These are phyloP conservation scores for Chrysemys picta DNA, from an alignment of 2,113 vertebrate species.

Conservation along the genomic window DNA sequence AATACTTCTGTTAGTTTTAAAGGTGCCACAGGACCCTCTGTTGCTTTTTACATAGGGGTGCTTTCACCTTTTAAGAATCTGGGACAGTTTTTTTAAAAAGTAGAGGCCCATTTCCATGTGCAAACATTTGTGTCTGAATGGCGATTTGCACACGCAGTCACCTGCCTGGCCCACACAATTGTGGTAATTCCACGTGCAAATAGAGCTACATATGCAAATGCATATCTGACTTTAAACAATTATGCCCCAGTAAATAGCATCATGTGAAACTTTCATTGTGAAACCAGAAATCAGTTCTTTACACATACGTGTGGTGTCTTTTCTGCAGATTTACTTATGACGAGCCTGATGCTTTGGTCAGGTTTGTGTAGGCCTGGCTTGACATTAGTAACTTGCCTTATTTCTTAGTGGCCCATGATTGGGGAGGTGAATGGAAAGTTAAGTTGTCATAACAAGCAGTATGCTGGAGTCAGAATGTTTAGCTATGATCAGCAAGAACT, in stretches of 20 bases:
- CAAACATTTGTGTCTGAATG: background rate
- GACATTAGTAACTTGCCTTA: background rate
- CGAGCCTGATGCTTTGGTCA: rapidly evolving
- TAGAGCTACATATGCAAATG: rapidly evolving
- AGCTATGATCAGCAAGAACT: background rate
- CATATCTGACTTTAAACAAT: rapidly evolving
- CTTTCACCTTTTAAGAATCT: background rate
- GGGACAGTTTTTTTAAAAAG: background rate
- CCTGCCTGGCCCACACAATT: background rate
- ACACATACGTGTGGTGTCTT: rapidly evolving
- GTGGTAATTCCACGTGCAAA: background rate
- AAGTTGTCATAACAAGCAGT: background rate
- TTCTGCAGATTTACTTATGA: background rate
- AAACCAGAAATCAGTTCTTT: background rate
- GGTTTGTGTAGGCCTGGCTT: background rate
- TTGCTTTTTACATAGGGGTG: background rate
- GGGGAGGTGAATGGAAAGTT: background rate
- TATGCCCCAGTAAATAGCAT: background rate
- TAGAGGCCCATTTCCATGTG: background rate
- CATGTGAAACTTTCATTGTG: rapidly evolving
- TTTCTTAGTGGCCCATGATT: background rate
- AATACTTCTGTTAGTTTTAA: no score
- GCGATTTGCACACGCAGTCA: background rate
- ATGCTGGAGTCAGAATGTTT: background rate
- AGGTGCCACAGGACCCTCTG: no score